Percentiles rank a stretch among this genome's conserved stretches.
Conservation (phyloP, 2,888 invertebrate genomes). For the Lithodes maja region DNA sequence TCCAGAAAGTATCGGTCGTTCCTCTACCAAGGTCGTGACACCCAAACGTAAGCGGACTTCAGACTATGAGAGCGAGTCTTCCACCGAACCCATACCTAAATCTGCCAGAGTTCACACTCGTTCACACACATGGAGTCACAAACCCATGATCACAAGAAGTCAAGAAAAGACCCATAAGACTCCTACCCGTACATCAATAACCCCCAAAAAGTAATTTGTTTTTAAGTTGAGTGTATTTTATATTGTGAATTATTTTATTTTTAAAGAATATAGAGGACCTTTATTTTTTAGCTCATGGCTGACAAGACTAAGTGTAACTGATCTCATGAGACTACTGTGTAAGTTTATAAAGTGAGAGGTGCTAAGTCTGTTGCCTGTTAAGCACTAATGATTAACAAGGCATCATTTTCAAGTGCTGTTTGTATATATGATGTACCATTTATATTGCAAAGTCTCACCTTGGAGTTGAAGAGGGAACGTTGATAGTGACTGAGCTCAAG, state of each 20-base stretch:
- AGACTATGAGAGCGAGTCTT: slow-evolving; percentile 41
- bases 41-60: slow-evolving; percentile 50
- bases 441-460: slow-evolving; percentile 28
- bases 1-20: slow-evolving; percentile 23
- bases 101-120: slow-evolving; percentile 63
- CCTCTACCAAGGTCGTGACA: slow-evolving; percentile 21
- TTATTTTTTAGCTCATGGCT: slow-evolving; percentile 18
- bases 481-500: background rate
- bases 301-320: slow-evolving; percentile 22
- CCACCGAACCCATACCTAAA: slow-evolving; percentile 47
- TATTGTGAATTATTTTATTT: background rate
- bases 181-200: slow-evolving; percentile 29
- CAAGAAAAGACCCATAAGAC: slow-evolving; percentile 65
- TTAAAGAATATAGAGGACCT: background rate
- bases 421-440: slow-evolving; percentile 28
- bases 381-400: slow-evolving; percentile 43
- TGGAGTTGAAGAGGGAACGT: background rate
- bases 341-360: slow-evolving; percentile 45
- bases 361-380: slow-evolving; percentile 60
- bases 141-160: slow-evolving; percentile 70
- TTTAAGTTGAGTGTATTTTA: background rate
- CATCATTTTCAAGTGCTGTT: slow-evolving; percentile 29
- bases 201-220: slow-evolving; percentile 40
- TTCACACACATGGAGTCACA: slow-evolving; percentile 66
- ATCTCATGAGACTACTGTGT: slow-evolving; percentile 51